phyloP scores from a whole-genome alignment of 2,113 vertebrate genomes.

The Rhabdornis inornatus region DNA sequence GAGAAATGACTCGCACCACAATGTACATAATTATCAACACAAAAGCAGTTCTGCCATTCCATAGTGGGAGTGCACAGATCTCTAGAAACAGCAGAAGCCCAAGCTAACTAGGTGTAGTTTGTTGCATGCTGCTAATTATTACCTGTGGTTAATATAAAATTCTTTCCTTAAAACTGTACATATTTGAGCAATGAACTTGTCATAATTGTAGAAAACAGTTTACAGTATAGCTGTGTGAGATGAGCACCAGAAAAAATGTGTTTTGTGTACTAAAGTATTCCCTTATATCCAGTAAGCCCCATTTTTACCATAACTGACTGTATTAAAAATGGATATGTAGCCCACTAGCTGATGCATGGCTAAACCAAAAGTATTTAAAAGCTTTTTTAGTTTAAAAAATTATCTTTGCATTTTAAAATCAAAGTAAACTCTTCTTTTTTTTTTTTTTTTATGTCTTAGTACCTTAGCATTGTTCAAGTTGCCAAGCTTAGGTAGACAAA shows the following conservation, averaged over 20 bases:
- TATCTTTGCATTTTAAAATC: slow-evolving; percentile 71
- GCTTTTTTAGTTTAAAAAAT: slow-evolving; percentile 68
- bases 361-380: slow-evolving; percentile 73
- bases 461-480: slow-evolving; percentile 76
- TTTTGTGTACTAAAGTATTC: slow-evolving; percentile 65
- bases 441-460: slow-evolving; percentile 69
- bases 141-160: slow-evolving; percentile 70
- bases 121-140: slow-evolving; percentile 56
- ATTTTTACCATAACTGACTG: slow-evolving; percentile 59
- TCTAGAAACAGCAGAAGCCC: slow-evolving; percentile 35
- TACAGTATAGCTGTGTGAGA: slow-evolving; percentile 76
- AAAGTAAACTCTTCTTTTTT: slow-evolving; percentile 71
- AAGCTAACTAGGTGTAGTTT: slow-evolving; percentile 56
- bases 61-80: slow-evolving; percentile 9
- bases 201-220: slow-evolving; percentile 68
- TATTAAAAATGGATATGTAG: slow-evolving; percentile 68
- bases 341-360: slow-evolving; percentile 68
- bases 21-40: slow-evolving; percentile 49
- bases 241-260: slow-evolving; percentile 84
- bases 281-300: slow-evolving; percentile 76
- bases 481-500: slow-evolving; percentile 82
- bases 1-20: slow-evolving; percentile 53
- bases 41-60: slow-evolving; percentile 58
- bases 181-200: slow-evolving; percentile 68
- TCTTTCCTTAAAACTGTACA: slow-evolving; percentile 59